A percentile compares a stretch with the other conserved stretches of the same genome.
These are phyloP conservation scores for Trisateles emortualis DNA, from an alignment of 2,888 invertebrate species.

Conservation along the genomic window DNA sequence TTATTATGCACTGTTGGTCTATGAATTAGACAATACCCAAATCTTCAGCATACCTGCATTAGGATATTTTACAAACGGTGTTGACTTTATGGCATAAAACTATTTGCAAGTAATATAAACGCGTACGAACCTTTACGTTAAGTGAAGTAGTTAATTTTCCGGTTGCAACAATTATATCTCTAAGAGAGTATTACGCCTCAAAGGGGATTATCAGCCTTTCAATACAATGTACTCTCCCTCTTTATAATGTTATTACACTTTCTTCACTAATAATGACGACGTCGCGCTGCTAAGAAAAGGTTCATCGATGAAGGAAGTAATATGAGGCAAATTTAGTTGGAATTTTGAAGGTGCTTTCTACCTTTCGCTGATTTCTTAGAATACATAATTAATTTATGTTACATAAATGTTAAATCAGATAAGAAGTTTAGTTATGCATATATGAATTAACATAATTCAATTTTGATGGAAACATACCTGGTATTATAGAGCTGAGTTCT, in stretches of 20 bases:
- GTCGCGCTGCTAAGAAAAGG: background rate
- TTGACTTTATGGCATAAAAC: too few species aligned
- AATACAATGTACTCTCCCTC: slow-evolving; percentile 28
- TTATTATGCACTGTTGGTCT: too few species aligned
- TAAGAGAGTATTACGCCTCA: background rate
- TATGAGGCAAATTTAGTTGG: background rate
- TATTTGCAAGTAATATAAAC: too few species aligned
- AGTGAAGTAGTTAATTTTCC: background rate
- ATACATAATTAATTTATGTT: background rate
- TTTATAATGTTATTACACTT: slow-evolving; percentile 10
- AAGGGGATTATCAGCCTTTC: slow-evolving; percentile 8
- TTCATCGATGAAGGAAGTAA: background rate
- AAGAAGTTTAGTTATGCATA: background rate
- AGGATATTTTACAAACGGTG: too few species aligned
- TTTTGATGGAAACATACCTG: background rate
- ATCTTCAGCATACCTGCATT: too few species aligned
- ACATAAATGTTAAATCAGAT: background rate
- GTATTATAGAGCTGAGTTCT: background rate
- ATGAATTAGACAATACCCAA: too few species aligned
- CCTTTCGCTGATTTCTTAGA: background rate
- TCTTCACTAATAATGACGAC: slow-evolving; percentile 4
- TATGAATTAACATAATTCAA: background rate
- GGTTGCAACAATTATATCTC: background rate
- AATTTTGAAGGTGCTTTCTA: background rate
- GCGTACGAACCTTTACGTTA: background rate